Evolutionary conservation across 35 echinoderm and acorn worm genomes (phyloP).

Genomic region (Lytechinus variegatus): DNA sequence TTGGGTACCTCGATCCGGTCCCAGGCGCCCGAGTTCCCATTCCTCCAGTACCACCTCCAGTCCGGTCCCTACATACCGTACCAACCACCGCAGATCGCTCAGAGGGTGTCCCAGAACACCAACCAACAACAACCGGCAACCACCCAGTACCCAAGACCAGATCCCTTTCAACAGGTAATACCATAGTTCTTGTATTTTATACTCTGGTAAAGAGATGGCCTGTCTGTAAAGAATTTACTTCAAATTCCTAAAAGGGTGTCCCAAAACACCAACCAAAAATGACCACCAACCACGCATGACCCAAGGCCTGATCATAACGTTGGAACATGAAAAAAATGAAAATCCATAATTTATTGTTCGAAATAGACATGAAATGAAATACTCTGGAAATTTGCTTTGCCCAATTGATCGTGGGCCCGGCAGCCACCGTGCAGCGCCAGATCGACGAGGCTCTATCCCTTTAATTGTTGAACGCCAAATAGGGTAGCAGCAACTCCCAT

Average conservation of each 20-base stretch:
- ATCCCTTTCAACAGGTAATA: conserved; percentile 93
- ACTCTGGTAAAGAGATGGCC: neutral
- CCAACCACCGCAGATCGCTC: conserved; percentile 94
- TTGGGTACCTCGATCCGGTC: conserved; percentile 76
- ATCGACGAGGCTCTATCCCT: too few species aligned
- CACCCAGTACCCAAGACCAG: conserved; percentile 86
- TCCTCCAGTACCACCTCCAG: conserved; percentile 98
- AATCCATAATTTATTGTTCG: too few species aligned
- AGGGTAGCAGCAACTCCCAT: too few species aligned
- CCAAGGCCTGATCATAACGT: conserved; percentile 73
- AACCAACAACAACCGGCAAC: conserved; percentile 62
- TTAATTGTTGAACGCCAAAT: too few species aligned
- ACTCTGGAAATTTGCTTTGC: too few species aligned
- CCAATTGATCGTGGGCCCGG: too few species aligned
- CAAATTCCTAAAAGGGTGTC: conserved; percentile 90
- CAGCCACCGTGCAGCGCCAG: too few species aligned
- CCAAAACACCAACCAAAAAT: conserved; percentile 64
- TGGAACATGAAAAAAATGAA: too few species aligned
- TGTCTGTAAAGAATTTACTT: conserved; percentile 22
- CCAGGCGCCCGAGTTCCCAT: conserved; percentile 88
- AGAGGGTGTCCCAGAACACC: conserved; percentile 82
- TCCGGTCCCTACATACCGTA: conserved; percentile 98
- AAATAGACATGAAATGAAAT: too few species aligned
- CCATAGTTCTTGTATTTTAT: neutral
- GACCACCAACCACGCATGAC: conserved; percentile 64